Evolutionary conservation across 2,888 invertebrate genomes (phyloP), one percentile per base, ranked within the genome.

Genomic region (Mesorhabditis spiculigera): DNA sequence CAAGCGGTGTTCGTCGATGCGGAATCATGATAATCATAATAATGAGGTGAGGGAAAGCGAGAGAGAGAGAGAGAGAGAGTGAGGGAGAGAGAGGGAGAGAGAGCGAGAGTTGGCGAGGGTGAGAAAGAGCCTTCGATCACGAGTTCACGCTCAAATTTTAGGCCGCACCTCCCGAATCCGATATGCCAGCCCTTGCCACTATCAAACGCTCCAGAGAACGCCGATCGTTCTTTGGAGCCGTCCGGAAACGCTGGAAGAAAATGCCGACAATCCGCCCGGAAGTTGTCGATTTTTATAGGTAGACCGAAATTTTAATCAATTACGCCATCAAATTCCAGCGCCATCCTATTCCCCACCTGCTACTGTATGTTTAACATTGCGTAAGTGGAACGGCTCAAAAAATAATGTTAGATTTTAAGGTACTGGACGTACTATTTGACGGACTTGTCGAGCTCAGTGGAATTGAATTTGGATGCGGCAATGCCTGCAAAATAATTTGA

Each of bases 361-460:
- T 85, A 85, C 68, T 82, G 83, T 68, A 71, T 85, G 28, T 85
- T 85, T 79, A 85, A 85, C 71, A 78, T 85, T 73, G 77, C 78
- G 81, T 84, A 67, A 77, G 78, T 67, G 8, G 10, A 50, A 2
- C 8, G 8, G 64, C 2, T 28, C 3, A 3, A 63, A 41, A 63
- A n/a, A 28, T 28, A n/a, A n/a, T n/a, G n/a, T n/a, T n/a, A n/a
- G n/a, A n/a, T 41, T 72, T 80, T 64, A 78, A 82, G 81, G 68
- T 83, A 82, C 74, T 83, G 82, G 83, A 78, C 82, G 50, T 84
- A 84, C 76, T 84, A 84, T 66, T 77, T 84, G 63, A 81, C 79
- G 61, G 79, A 79, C 71, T 74, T 84, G 65, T 84, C 84, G 45
- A 76, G 71, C 58, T 71, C 71, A 43, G 28, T 28, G 28, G 28